Base-by-base conservation (phyloP, 2,797 vertebrate species). In the Myotis findleyi region DNA sequence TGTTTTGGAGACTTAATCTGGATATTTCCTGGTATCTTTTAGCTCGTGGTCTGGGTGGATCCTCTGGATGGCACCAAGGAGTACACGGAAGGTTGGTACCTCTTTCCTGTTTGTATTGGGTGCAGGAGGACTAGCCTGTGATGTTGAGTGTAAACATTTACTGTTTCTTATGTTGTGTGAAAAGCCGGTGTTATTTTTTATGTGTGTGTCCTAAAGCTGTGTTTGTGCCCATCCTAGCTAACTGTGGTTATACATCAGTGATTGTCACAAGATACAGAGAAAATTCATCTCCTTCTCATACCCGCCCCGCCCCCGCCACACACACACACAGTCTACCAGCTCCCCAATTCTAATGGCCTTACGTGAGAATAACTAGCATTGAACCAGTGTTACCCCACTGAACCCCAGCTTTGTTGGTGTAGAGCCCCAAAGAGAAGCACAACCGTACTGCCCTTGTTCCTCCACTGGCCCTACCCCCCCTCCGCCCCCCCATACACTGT, bases 1-100 rank as follows among this genome's bases (percentile, higher is more conserved):
- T 51, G 59, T 72, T 64, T 23, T 27, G 10, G 33, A 18, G 77
- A 17, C 44, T 77, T 84, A 17, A 68, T 83, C 68, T 88, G 49
- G 9, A 13, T 80, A 38, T 83, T 41, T 87, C 33, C 10, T 95
- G 76, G 4, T 71, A 47, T 96, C 91, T 95, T 96, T 94, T 96
- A 99, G 99, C 98, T 99, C 27, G 99, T 99, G 66, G 99, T 99
- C 92, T 99, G 99, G 99, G 99, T 99, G 9, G 99, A 99, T 97
- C 99, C 99, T 71, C 98, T 99, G 59, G 99, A 99, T 97, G 99
- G 99, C 87, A 99, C 99, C 84, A 99, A 99, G 97, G 99, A 99
- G 97, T 99, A 99, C 91, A 99, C 99, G 30, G 99, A 99, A 99
- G 99, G 99, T 99, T 87, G 66, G 98, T 86, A 75, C 94, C 30